These are phyloP conservation scores for Medauroidea extradentata DNA, from an alignment of 1,140 invertebrate species.

Conservation along the genomic window DNA sequence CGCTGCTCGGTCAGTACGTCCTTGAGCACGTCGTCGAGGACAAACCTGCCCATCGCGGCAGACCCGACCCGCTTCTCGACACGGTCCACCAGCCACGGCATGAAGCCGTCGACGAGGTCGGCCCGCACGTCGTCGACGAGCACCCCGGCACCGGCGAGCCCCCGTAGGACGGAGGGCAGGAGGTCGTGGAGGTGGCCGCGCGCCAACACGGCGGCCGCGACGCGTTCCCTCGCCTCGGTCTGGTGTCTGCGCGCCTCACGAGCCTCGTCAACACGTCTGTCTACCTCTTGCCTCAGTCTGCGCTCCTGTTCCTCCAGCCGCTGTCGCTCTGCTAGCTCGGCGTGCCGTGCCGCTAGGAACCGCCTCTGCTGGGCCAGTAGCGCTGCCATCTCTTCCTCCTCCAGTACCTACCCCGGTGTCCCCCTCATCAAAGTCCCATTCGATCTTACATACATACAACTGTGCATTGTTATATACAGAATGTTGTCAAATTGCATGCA, in stretches of 20 bases:
- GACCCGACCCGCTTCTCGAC: slow-evolving; percentile 41
- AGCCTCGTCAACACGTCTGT: slow-evolving; percentile 52
- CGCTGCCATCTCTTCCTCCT: slow-evolving; percentile 70
- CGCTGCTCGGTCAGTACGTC: too few species aligned
- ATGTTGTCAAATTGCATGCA: too few species aligned
- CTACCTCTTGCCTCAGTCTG: slow-evolving; percentile 57
- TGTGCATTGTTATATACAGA: too few species aligned
- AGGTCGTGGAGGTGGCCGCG: slow-evolving; percentile 80
- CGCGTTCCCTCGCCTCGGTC: slow-evolving; percentile 68
- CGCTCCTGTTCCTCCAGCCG: slow-evolving; percentile 68
- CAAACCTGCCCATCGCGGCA: too few species aligned
- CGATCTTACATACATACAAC: too few species aligned
- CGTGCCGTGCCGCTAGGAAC: slow-evolving; percentile 69
- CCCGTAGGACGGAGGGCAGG: slow-evolving; percentile 76
- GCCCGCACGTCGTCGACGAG: slow-evolving; percentile 64
- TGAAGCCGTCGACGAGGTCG: slow-evolving; percentile 73
- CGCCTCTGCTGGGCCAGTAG: slow-evolving; percentile 71
- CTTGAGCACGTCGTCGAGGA: too few species aligned
- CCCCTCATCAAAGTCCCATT: too few species aligned
- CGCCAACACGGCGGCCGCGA: slow-evolving; percentile 74
- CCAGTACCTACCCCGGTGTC: slow-evolving; percentile 57
- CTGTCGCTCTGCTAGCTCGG: slow-evolving; percentile 71
- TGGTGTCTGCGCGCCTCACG: slow-evolving; percentile 52
- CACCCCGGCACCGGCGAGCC: slow-evolving; percentile 69
- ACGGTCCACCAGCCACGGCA: slow-evolving; percentile 84